phyloP scores from a whole-genome alignment of 2,888 invertebrate species.

The Tortrix viridana region DNA sequence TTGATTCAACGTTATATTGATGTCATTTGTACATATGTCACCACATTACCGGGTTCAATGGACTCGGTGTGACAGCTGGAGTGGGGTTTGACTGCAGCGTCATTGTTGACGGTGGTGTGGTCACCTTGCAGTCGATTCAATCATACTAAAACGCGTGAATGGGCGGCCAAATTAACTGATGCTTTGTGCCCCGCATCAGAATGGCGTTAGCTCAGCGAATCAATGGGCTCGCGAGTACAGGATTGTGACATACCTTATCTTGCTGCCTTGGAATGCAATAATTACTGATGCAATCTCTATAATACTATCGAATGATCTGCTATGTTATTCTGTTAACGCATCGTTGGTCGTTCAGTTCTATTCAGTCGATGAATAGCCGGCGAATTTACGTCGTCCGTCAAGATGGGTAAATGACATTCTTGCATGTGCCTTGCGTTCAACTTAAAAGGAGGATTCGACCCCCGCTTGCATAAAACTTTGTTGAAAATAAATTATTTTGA shows the following conservation, averaged over 20 bases:
- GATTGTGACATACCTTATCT: background rate
- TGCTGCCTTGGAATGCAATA: background rate
- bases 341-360: no score
- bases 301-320: background rate
- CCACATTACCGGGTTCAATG: background rate
- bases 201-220: background rate
- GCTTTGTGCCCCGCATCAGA: background rate
- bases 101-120: slow-evolving; percentile 14
- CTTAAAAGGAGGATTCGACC: no score
- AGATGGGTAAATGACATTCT: no score
- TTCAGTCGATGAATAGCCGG: no score
- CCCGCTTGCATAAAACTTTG: no score
- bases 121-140: slow-evolving; percentile 23
- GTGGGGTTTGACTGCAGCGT: slow-evolving; percentile 28
- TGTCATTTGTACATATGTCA: no score
- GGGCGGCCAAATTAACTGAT: slow-evolving; percentile 14
- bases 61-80: slow-evolving; percentile 15
- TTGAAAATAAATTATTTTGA: no score
- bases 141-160: slow-evolving; percentile 16
- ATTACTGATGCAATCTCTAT: background rate
- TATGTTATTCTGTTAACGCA: no score
- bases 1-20: no score
- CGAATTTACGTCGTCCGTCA: no score
- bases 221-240: background rate
- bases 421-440: no score